Evolutionary conservation across 1,140 invertebrate species (phyloP).

Genomic region (Euura lappo): DNA sequence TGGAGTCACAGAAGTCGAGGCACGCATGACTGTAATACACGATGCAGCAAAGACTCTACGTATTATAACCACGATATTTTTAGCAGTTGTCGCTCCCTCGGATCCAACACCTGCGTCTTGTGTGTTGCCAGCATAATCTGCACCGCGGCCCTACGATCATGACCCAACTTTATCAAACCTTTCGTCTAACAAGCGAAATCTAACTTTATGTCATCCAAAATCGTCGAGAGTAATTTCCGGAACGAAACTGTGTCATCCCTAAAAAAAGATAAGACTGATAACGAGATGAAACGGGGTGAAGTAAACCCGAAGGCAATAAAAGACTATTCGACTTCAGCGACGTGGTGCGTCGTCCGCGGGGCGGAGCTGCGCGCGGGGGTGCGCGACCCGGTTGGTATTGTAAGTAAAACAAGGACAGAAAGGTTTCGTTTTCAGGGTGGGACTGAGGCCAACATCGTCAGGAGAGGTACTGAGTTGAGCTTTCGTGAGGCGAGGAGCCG

Average conservation of each 20-base stretch:
- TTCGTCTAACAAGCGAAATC: too few relatives aligned
- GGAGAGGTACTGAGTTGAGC: slow-evolving; percentile 14
- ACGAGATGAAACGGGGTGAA: too few relatives aligned
- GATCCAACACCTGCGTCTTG: not conserved
- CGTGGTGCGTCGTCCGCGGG: slow-evolving; percentile 35
- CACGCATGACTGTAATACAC: not conserved
- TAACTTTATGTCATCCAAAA: too few relatives aligned
- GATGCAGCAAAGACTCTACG: not conserved
- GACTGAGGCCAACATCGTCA: slow-evolving; percentile 25
- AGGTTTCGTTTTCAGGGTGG: slow-evolving; percentile 2
- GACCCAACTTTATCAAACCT: too few relatives aligned
- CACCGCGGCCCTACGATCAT: too few relatives aligned
- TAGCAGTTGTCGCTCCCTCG: not conserved
- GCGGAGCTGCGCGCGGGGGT: slow-evolving; percentile 56
- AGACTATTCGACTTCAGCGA: not conserved
- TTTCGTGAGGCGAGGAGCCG: slow-evolving; percentile 1
- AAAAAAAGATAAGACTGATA: too few relatives aligned
- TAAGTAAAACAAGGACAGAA: slow-evolving; percentile 22
- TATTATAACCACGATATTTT: not conserved
- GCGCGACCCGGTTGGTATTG: slow-evolving; percentile 34
- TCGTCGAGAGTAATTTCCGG: too few relatives aligned
- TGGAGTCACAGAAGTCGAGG: too few relatives aligned
- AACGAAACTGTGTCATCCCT: too few relatives aligned
- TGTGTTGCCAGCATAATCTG: not conserved
- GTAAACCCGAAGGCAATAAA: too few relatives aligned